Evolutionary conservation across 1,140 invertebrate species (phyloP).

Genomic region (Zaprionus lachaisei): DNA sequence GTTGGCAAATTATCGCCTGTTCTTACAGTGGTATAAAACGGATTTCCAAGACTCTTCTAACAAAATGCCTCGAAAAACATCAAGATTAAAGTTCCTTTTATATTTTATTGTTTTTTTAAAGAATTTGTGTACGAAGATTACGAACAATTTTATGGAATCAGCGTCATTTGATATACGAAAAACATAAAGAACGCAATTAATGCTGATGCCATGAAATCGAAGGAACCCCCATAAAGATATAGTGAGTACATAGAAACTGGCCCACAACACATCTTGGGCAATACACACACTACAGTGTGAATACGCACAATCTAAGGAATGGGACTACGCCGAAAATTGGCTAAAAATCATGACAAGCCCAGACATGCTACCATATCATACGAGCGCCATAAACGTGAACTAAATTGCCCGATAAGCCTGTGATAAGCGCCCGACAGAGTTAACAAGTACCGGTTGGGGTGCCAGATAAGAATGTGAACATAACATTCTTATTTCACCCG

Average conservation of each 20-base stretch:
- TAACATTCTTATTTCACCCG: neutral
- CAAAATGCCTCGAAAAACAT: neutral
- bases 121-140: neutral
- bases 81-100: neutral
- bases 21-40: neutral
- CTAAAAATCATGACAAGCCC: constrained; percentile 67
- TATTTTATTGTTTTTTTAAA: neutral
- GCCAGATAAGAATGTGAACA: constrained; percentile 31
- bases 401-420: constrained; percentile 40
- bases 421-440: constrained; percentile 30
- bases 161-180: neutral
- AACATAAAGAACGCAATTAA: neutral
- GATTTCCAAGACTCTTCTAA: neutral
- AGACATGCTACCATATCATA: constrained; percentile 42
- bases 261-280: constrained; percentile 29
- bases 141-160: neutral
- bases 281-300: constrained; percentile 13
- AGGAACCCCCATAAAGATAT: constrained; percentile 25
- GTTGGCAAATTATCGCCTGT: neutral
- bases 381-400: constrained; percentile 17
- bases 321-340: constrained; percentile 28
- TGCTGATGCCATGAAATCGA: constrained; percentile 31
- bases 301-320: neutral
- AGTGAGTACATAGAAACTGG: constrained; percentile 7
- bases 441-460: constrained; percentile 18